These are phyloP conservation scores for Drosophila asahinai DNA, from an alignment of 1,140 invertebrate genomes.

Conservation along the genomic window DNA sequence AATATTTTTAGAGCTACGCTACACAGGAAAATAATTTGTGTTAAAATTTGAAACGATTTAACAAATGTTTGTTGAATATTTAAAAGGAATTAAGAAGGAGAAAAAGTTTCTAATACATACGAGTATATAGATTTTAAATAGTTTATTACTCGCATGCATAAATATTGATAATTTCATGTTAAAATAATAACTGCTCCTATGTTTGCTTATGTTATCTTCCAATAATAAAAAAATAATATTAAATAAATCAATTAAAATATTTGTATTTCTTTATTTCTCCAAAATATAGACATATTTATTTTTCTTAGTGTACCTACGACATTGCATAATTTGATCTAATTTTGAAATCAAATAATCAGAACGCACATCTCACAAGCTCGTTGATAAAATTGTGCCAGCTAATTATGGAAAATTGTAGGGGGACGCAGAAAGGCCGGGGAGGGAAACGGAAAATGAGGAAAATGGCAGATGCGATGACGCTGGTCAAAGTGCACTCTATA, in stretches of 20 bases:
- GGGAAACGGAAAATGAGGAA: constrained; percentile 7
- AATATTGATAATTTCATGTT: background rate
- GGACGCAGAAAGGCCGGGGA: background rate
- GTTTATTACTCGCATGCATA: too few species aligned
- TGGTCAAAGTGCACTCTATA: constrained; percentile 43
- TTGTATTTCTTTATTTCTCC: background rate
- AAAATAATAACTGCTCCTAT: background rate
- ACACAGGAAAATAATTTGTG: background rate
- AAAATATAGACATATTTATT: background rate
- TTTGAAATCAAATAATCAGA: constrained; percentile 63
- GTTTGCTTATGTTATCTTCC: background rate
- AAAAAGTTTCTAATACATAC: background rate
- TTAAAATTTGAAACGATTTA: background rate
- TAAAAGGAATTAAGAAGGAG: background rate
- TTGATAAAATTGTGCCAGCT: constrained; percentile 66
- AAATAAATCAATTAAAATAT: background rate
- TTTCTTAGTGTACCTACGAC: constrained; percentile 4
- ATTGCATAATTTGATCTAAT: constrained; percentile 72
- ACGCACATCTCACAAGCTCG: constrained; percentile 13
- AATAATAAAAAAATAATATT: too few species aligned
- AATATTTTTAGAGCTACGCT: constrained; percentile 58
- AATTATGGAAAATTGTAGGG: constrained; percentile 55
- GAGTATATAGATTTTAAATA: too few species aligned
- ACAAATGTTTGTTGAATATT: background rate
- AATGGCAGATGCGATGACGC: constrained; percentile 5